phyloP scores from a whole-genome alignment of 2,113 vertebrate genomes.

The Ptyas mucosa region DNA sequence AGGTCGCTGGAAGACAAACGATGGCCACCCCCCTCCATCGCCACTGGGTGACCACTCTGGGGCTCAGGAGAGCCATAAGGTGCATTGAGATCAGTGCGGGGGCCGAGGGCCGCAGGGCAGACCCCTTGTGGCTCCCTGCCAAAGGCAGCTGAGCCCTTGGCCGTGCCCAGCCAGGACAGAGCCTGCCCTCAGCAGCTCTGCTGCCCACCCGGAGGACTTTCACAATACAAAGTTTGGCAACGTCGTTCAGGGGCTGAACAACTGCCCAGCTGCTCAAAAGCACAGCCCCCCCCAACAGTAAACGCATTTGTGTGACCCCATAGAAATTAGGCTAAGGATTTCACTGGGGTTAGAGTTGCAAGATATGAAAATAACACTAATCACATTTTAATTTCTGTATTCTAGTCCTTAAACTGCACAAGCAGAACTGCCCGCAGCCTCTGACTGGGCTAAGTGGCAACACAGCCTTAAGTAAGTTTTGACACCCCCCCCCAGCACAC shows the following conservation, averaged over 20 bases:
- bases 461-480: background rate
- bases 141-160: background rate
- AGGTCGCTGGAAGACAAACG: conserved; percentile 36
- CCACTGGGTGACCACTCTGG: background rate
- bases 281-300: background rate
- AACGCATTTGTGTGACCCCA: background rate
- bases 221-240: background rate
- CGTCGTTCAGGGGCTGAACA: background rate
- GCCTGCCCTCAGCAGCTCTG: no score
- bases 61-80: background rate
- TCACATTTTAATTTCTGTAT: background rate
- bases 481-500: background rate
- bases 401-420: background rate
- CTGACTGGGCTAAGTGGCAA: background rate
- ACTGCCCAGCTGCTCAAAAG: background rate
- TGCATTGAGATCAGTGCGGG: background rate
- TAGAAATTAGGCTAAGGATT: background rate
- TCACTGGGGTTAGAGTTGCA: background rate
- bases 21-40: fast-evolving
- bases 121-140: background rate
- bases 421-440: background rate
- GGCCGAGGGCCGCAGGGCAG: background rate
- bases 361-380: background rate
- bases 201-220: background rate
- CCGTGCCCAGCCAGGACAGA: background rate